Conservation (phyloP, 2,888 invertebrate species). For the Troides aeacus region DNA sequence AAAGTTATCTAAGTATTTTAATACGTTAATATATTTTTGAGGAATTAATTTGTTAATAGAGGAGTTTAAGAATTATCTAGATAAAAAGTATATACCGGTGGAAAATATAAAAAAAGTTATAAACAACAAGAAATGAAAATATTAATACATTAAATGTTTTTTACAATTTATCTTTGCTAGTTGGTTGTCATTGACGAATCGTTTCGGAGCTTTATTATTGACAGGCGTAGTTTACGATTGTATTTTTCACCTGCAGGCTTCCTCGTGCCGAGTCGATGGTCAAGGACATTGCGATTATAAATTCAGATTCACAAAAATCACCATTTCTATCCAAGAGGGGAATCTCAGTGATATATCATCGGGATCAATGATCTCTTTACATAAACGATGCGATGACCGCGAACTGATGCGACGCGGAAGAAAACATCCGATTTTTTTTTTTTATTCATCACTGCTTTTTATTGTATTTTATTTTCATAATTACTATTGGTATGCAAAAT, state of each 20-base stretch:
- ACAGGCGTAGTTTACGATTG: constrained; percentile 27
- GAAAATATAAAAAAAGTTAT: background rate
- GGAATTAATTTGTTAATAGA: background rate
- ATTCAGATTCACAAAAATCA: constrained; percentile 49
- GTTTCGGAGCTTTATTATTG: constrained; percentile 19
- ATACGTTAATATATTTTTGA: background rate
- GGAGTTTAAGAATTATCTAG: background rate
- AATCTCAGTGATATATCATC: constrained; percentile 36
- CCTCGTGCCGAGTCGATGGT: constrained; percentile 44
- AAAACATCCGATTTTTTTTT: constrained; percentile 10
- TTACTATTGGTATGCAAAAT: too few relatives aligned
- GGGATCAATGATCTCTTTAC: constrained; percentile 45
- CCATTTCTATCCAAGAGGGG: constrained; percentile 43
- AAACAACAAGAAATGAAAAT: background rate
- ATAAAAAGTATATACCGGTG: background rate
- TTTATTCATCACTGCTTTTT: constrained; percentile 1
- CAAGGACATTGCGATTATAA: constrained; percentile 52
- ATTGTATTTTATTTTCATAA: background rate
- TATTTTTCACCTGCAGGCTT: constrained; percentile 39
- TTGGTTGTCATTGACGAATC: constrained; percentile 20
- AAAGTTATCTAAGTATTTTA: background rate
- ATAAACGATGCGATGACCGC: constrained; percentile 33
- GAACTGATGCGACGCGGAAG: constrained; percentile 20
- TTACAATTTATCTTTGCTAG: constrained; percentile 6
- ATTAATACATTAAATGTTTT: background rate